Base-by-base conservation (phyloP, 2,888 invertebrate species). In the Himalopsyche japonica region DNA sequence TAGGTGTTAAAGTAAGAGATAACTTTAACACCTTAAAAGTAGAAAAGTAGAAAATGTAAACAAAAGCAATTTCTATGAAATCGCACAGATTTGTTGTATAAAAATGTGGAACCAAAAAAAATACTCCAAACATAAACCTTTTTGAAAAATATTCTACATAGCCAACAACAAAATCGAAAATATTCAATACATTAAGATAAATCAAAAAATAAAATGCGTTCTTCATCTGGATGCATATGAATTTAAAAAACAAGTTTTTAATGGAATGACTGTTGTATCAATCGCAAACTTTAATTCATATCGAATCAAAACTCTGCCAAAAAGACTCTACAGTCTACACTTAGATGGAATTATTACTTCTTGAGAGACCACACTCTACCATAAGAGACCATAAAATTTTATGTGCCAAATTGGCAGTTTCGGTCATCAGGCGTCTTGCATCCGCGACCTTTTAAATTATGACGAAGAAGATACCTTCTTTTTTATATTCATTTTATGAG, bases 351-450 rank as follows among this genome's bases (percentile, higher is more conserved):
- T 86, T 86, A 82, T 84, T 27, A 27, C 78, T 79, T 84, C 32
- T 82, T 76, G 81, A 70, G 43, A 48, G 57, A 76, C 70, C 30
- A 77, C 34, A 81, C 82, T 84, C 87, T 86, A 79, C 82, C 78
- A 84, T 84, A 84, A 84, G 79, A 82, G 81, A 82, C 43, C 84
- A 78, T 85, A 84, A 86, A 87, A 82, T 86, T 87, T 85, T 86
- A 85, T 86, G 84, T 85, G 85, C 83, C 85, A 86, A 87, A 87
- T 87, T 87, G 85, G 81, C 83, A 83, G 87, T 86, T 86, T 80
- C 80, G 77, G 10, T 83, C 49, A 49, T 30, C 70, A 70, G 27
- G 12, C 70, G 30, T 27, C 30, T 27, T 70, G 70, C 70, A 27
- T 27, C 70, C 27, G 70, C 27, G 70, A 70, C 24, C 57, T 27